Conservation (phyloP, 2,888 invertebrate genomes). For the Ecliptopera silaceata region DNA sequence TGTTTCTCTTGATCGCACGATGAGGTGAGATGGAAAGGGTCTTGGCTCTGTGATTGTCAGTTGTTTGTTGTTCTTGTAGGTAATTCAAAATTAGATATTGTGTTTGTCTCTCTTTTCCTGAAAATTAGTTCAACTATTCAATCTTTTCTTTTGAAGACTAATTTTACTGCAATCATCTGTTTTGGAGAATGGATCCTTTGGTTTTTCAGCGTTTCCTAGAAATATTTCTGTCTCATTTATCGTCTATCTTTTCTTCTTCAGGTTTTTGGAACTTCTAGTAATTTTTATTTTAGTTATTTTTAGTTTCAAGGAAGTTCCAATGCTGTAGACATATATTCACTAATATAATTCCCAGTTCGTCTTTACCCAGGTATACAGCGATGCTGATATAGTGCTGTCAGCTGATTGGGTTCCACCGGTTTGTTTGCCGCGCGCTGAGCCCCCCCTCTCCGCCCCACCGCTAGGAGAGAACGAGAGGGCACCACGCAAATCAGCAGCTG, state of each 20-base stretch:
- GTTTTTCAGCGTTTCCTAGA: background rate
- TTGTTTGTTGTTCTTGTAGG: too few species aligned
- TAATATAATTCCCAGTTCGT: slow-evolving; percentile 27
- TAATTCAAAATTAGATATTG: too few species aligned
- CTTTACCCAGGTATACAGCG: slow-evolving; percentile 86
- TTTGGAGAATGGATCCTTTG: background rate
- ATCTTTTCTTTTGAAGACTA: too few species aligned
- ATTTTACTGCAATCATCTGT: too few species aligned
- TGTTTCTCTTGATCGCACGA: too few species aligned
- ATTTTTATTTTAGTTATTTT: background rate
- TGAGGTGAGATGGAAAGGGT: too few species aligned
- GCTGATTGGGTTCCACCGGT: slow-evolving; percentile 95
- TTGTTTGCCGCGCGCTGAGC: slow-evolving; percentile 88
- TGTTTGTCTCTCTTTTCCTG: background rate
- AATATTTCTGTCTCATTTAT: background rate
- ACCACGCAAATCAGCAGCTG: slow-evolving; percentile 68
- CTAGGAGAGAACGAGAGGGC: slow-evolving; percentile 76
- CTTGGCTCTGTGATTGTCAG: too few species aligned
- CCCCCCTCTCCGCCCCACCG: slow-evolving; percentile 81
- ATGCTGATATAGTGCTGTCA: slow-evolving; percentile 93
- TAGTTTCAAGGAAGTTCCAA: background rate
- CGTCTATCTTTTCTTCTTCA: background rate
- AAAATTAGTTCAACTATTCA: too few species aligned
- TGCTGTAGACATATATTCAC: slow-evolving; percentile 3
- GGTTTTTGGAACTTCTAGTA: background rate